A percentile compares a stretch with the other conserved stretches of the same genome.
phyloP scores from a whole-genome alignment of 1,140 invertebrate species.

The Drosophila sproati region DNA sequence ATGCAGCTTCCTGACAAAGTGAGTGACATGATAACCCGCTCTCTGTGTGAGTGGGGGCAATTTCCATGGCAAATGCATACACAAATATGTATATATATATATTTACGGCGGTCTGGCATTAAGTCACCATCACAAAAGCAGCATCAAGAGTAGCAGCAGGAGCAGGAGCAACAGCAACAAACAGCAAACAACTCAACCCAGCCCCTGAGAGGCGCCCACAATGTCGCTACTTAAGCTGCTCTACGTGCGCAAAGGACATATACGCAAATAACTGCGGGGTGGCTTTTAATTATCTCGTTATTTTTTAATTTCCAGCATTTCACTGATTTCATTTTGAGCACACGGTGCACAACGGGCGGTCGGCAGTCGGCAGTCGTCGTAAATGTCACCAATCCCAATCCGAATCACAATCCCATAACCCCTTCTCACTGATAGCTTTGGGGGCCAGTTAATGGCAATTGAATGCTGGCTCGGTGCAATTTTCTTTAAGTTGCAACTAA shows the following conservation, averaged over 20 bases:
- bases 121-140: slow-evolving; percentile 7
- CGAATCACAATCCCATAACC: too few species aligned
- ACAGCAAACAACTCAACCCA: slow-evolving; percentile 8
- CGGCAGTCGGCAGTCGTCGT: not conserved
- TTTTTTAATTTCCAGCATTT: slow-evolving; percentile 81
- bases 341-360: slow-evolving; percentile 55
- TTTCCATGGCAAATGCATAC: slow-evolving; percentile 13
- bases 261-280: slow-evolving; percentile 72
- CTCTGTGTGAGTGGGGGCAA: slow-evolving; percentile 32
- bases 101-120: slow-evolving; percentile 1
- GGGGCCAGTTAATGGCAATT: slow-evolving; percentile 10
- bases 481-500: slow-evolving; percentile 56
- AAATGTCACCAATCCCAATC: slow-evolving; percentile 7
- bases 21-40: slow-evolving; percentile 54
- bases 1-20: slow-evolving; percentile 38
- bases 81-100: slow-evolving; percentile 3
- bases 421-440: not conserved
- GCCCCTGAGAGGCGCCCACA: slow-evolving; percentile 37
- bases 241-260: slow-evolving; percentile 66
- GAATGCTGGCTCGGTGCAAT: slow-evolving; percentile 15
- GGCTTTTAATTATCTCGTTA: slow-evolving; percentile 82
- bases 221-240: slow-evolving; percentile 73
- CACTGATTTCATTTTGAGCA: slow-evolving; percentile 74
- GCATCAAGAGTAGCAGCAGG: not conserved
- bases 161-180: not conserved